Base-by-base conservation (phyloP, 1,140 invertebrate species). In the Hypothenemus hampei region DNA sequence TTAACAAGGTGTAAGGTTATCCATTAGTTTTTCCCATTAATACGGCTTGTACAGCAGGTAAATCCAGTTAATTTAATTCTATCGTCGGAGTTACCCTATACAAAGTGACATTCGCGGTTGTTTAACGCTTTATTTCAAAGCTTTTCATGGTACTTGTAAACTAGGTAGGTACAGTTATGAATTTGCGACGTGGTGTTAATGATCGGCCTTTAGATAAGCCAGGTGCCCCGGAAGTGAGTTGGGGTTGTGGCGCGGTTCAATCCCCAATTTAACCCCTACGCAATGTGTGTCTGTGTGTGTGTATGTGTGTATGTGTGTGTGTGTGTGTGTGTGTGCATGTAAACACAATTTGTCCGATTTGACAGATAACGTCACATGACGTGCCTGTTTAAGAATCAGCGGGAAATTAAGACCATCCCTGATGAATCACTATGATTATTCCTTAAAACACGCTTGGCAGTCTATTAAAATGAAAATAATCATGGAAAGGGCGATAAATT, bases 311-410 rank as follows among this genome's bases (percentile, higher is more conserved):
- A n/a, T n/a, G n/a, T n/a, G n/a, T n/a, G n/a, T n/a, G n/a, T n/a
- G n/a, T n/a, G n/a, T n/a, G n/a, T n/a, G n/a, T n/a, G n/a, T n/a
- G n/a, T n/a, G n/a, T n/a, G n/a, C n/a, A n/a, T n/a, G n/a, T 46
- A 55, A 54, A 54, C 51, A 55, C 33, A 53, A 59, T 59, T 59
- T 59, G 57, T 59, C 41, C 51, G 57, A 59, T 59, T 59, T 54
- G 16, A 51, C 29, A 36, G 51, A 54, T 54, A 54, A 44, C 21
- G 24, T 36, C 40, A 21, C 31, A 11, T 31, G 10, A 22, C 13
- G n/a, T n/a, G n/a, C n/a, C n/a, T n/a, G n/a, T n/a, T n/a, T n/a
- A n/a, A n/a, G n/a, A n/a, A n/a, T n/a, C n/a, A n/a, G n/a, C n/a
- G n/a, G n/a, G n/a, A n/a, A n/a, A n/a, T n/a, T n/a, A n/a, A n/a